Conservation (phyloP, 2,113 vertebrate genomes). For the Stomatorhinus ivindoensis region DNA sequence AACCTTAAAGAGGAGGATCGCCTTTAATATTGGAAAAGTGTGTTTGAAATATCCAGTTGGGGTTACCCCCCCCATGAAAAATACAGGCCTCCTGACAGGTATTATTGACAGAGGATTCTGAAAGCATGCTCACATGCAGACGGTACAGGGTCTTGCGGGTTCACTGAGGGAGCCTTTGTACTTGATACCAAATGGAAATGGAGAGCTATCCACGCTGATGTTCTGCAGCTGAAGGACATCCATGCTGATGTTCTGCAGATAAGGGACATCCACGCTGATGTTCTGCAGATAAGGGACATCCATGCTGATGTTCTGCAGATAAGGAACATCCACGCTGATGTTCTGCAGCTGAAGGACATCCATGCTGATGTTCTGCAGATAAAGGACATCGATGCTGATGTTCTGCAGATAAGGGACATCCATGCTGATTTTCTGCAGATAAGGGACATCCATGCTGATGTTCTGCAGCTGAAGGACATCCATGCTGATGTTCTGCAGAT, state of each 20-base stretch:
- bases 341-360: background rate
- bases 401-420: background rate
- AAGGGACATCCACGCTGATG: background rate
- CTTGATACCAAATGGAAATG: background rate
- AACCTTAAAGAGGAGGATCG: constrained; percentile 36
- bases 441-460: background rate
- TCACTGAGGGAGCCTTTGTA: background rate
- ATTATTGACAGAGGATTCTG: background rate
- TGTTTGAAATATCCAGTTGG: background rate
- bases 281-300: background rate
- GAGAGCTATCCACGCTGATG: background rate
- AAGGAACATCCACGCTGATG: background rate
- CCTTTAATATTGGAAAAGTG: background rate
- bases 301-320: no score
- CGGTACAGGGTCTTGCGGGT: background rate
- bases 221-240: background rate
- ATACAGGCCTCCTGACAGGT: background rate
- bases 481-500: background rate
- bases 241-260: background rate
- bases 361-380: background rate
- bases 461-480: background rate
- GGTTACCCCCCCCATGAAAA: background rate
- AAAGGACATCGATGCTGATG: background rate
- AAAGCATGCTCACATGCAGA: background rate
- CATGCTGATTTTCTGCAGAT: background rate